Evolutionary conservation across 2,797 vertebrate species (phyloP).

Genomic region (Acipenser oxyrinchus): DNA sequence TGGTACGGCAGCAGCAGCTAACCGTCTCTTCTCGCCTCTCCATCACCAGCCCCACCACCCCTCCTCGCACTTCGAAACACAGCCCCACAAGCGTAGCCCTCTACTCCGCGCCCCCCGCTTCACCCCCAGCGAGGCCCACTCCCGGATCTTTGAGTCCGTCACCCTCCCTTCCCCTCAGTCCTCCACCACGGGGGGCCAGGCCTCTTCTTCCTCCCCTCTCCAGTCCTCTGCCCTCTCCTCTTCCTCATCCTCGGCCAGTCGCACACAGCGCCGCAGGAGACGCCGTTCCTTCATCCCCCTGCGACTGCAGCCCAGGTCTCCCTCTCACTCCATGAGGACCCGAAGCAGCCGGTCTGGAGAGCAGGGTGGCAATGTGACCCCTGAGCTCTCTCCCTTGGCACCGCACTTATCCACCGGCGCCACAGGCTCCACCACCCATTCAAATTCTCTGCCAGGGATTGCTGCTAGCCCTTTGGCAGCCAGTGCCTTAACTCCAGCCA

Average conservation of each 20-base stretch:
- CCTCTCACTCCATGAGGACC: slow-evolving; percentile 94
- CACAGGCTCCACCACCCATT: slow-evolving; percentile 58
- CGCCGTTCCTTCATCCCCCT: slow-evolving; percentile 40
- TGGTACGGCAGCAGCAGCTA: slow-evolving; percentile 54
- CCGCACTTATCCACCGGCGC: slow-evolving; percentile 63
- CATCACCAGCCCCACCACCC: slow-evolving; percentile 60
- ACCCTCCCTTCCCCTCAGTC: slow-evolving; percentile 66
- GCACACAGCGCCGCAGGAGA: slow-evolving; percentile 57
- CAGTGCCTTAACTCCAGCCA: slow-evolving; percentile 93
- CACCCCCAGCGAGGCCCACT: slow-evolving; percentile 93
- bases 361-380: slow-evolving; percentile 40
- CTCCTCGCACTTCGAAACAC: slow-evolving; percentile 71
- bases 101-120: slow-evolving; percentile 88
- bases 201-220: slow-evolving; percentile 62
- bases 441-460: slow-evolving; percentile 77
- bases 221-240: slow-evolving; percentile 57
- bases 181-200: slow-evolving; percentile 64
- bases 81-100: slow-evolving; percentile 83
- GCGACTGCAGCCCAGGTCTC: slow-evolving; percentile 79
- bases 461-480: slow-evolving; percentile 77
- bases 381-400: slow-evolving; percentile 68
- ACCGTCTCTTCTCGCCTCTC: slow-evolving; percentile 77
- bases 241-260: slow-evolving; percentile 47
- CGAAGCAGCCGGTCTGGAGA: slow-evolving; percentile 70
- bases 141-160: slow-evolving; percentile 92